Evolutionary conservation across 1,140 invertebrate genomes (phyloP).

Genomic region (Brachionus manjavacas): DNA sequence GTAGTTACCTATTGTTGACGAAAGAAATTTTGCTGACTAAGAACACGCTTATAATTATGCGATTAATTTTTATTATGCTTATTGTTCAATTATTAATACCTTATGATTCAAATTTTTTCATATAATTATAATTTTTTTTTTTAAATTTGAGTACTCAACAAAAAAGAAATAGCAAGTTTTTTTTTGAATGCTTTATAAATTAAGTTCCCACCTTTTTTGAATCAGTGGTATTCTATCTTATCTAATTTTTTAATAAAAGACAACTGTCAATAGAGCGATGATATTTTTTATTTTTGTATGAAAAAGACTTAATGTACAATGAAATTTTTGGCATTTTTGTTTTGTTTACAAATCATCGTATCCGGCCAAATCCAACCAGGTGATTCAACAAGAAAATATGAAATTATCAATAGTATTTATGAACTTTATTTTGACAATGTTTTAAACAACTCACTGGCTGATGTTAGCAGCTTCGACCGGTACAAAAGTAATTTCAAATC

Average conservation of each 20-base stretch:
- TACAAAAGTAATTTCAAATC: conserved; percentile 17
- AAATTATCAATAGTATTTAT: background rate
- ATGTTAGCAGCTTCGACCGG: background rate
- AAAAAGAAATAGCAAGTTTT: background rate
- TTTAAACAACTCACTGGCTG: background rate
- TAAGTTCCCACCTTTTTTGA: background rate
- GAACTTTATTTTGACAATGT: background rate
- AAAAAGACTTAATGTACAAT: background rate
- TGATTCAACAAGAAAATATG: background rate
- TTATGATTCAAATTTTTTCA: background rate
- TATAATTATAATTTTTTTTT: background rate
- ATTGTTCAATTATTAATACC: background rate
- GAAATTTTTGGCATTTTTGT: background rate
- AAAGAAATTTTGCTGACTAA: background rate
- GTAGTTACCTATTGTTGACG: background rate
- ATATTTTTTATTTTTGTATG: background rate
- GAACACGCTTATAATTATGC: background rate
- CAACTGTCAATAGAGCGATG: background rate
- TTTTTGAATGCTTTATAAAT: background rate
- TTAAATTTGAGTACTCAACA: background rate
- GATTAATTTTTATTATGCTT: background rate
- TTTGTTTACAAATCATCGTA: background rate
- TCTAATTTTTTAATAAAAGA: background rate
- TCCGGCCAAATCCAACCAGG: background rate
- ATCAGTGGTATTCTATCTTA: background rate